phyloP scores from a whole-genome alignment of 2,888 invertebrate species.

The Odontothrips loti region DNA sequence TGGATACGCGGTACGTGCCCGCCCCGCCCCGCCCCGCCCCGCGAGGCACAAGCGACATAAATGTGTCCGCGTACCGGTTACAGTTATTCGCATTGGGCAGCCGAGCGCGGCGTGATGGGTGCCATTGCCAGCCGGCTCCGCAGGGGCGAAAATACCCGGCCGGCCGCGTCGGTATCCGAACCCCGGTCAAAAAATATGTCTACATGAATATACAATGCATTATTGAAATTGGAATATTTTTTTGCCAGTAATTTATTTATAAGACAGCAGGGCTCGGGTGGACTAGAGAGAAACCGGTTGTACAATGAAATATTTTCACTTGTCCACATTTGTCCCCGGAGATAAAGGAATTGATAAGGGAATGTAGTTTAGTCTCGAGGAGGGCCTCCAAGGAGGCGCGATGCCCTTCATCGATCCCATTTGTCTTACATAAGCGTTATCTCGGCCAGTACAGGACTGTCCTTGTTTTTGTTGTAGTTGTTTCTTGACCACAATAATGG shows the following conservation, averaged over 20 bases:
- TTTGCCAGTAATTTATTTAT: background rate
- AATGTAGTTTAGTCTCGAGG: too few relatives aligned
- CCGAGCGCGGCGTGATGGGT: background rate
- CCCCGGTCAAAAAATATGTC: background rate
- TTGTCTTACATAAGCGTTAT: background rate
- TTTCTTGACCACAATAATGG: too few relatives aligned
- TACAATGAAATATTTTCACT: background rate
- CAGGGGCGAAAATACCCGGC: background rate
- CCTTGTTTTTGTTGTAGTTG: too few relatives aligned
- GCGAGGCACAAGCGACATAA: background rate
- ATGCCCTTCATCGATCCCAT: background rate
- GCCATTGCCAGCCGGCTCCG: background rate
- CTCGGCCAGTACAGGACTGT: too few relatives aligned
- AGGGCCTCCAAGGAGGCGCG: background rate
- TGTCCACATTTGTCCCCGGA: background rate
- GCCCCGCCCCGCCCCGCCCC: background rate
- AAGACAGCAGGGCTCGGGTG: background rate
- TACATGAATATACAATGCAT: background rate
- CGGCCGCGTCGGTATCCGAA: background rate
- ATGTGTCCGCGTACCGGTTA: background rate
- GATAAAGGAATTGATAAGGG: too few relatives aligned
- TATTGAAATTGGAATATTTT: background rate
- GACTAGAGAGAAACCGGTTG: background rate
- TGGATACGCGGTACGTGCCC: background rate
- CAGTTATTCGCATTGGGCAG: background rate